Conservation (phyloP, 2,113 vertebrate genomes). For the Chamaea fasciata region DNA sequence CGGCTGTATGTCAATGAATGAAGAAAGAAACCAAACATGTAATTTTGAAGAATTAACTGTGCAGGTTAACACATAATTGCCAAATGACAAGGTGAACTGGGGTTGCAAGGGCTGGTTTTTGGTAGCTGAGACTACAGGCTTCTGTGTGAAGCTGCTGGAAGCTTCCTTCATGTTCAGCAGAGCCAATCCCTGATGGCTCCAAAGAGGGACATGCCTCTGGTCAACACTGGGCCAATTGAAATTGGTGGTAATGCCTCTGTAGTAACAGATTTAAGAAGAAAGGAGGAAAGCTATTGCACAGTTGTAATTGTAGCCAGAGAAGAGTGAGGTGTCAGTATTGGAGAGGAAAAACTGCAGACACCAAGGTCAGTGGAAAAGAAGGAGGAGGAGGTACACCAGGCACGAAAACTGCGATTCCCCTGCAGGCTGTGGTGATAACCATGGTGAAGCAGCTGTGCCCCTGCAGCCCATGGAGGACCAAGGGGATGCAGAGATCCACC, state of each 20-base stretch:
- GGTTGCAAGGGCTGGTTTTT: neutral
- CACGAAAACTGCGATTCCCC: neutral
- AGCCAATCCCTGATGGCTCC: neutral
- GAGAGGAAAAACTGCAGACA: neutral
- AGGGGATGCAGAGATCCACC: neutral
- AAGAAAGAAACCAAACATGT: neutral
- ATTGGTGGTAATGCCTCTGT: neutral
- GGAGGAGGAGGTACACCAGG: neutral
- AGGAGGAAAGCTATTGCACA: neutral
- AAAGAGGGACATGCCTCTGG: neutral
- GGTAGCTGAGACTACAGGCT: neutral
- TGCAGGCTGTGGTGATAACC: no score
- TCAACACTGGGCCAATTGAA: neutral
- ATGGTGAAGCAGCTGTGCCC: neutral
- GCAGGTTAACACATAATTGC: neutral
- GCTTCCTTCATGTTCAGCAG: neutral
- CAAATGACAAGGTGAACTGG: neutral
- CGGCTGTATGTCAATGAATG: neutral
- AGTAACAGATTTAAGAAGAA: neutral
- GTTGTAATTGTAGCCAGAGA: neutral
- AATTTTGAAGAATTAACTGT: neutral
- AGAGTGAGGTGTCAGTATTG: neutral
- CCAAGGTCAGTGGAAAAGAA: neutral
- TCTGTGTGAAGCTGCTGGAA: neutral
- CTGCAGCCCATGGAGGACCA: neutral